These are phyloP conservation scores for Calypte anna DNA, from an alignment of 2,113 vertebrate species.

Conservation along the genomic window DNA sequence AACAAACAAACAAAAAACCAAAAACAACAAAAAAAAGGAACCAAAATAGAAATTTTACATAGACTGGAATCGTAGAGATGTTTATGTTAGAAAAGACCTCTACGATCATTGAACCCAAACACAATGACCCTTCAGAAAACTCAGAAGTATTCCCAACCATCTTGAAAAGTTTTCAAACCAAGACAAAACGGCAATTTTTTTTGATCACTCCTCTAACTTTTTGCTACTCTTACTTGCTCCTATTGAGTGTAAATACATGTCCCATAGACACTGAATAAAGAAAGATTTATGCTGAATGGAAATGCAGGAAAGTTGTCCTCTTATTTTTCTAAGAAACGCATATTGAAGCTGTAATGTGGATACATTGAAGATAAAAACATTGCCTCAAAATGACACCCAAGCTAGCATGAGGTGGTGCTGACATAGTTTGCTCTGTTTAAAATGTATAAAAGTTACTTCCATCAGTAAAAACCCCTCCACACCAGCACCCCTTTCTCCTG, in stretches of 20 bases:
- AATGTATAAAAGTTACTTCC: too few species aligned
- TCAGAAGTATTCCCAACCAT: background rate
- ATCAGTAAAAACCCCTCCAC: too few species aligned
- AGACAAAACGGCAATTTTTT: background rate
- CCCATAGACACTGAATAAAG: background rate
- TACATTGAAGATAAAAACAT: too few species aligned
- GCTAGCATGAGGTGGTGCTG: too few species aligned
- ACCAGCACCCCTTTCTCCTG: too few species aligned
- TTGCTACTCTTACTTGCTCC: background rate
- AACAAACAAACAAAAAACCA: background rate
- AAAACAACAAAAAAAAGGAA: background rate
- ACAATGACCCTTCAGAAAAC: background rate
- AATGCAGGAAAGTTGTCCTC: slow-evolving; percentile 30
- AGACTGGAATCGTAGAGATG: background rate
- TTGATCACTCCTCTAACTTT: background rate
- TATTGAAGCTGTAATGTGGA: background rate
- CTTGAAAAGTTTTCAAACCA: background rate
- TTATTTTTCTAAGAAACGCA: background rate
- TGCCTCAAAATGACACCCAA: too few species aligned
- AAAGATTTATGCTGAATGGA: background rate
- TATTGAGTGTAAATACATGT: background rate
- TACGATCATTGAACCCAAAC: background rate
- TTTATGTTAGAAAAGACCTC: background rate
- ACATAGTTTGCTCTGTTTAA: too few species aligned
- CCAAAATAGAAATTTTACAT: background rate